Evolutionary conservation across 2,888 invertebrate species (phyloP).

Genomic region (Torymus auratus): DNA sequence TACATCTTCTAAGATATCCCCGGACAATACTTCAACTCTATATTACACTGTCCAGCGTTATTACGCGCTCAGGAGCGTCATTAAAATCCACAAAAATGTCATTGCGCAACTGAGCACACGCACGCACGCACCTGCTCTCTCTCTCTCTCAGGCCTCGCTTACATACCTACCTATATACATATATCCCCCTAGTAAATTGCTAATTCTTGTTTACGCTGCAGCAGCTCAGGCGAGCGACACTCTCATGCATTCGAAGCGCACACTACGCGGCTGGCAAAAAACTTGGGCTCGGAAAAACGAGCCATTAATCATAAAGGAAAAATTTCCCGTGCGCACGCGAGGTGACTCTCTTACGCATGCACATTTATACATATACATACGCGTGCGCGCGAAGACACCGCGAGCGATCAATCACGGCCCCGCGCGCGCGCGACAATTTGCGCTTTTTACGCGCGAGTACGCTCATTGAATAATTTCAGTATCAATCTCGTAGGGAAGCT

Average conservation of each 20-base stretch:
- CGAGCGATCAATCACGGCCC: conserved; percentile 53
- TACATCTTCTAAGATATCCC: no score
- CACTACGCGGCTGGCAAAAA: conserved; percentile 9
- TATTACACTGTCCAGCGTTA: background rate
- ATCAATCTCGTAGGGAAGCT: conserved; percentile 48
- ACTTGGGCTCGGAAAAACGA: background rate
- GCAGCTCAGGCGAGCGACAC: conserved; percentile 25
- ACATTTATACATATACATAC: background rate
- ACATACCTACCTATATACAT: no score
- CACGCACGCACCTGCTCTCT: background rate
- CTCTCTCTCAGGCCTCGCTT: background rate
- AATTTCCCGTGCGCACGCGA: conserved; percentile 28
- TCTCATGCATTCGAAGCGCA: conserved; percentile 50
- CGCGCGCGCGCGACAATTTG: conserved; percentile 45
- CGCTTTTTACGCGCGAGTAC: conserved; percentile 16
- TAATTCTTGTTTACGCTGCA: conserved; percentile 52
- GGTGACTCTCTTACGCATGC: conserved; percentile 13
- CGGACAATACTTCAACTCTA: no score
- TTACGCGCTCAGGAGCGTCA: background rate
- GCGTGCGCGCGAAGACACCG: conserved; percentile 23
- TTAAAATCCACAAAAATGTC: conserved; percentile 47
- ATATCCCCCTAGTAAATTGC: conserved; percentile 22
- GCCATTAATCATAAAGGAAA: conserved; percentile 52
- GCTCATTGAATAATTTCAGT: conserved; percentile 57
- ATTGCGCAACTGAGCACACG: conserved; percentile 19